Evolutionary conservation across 1,140 invertebrate genomes (phyloP).

Genomic region (Cydia pomonella): DNA sequence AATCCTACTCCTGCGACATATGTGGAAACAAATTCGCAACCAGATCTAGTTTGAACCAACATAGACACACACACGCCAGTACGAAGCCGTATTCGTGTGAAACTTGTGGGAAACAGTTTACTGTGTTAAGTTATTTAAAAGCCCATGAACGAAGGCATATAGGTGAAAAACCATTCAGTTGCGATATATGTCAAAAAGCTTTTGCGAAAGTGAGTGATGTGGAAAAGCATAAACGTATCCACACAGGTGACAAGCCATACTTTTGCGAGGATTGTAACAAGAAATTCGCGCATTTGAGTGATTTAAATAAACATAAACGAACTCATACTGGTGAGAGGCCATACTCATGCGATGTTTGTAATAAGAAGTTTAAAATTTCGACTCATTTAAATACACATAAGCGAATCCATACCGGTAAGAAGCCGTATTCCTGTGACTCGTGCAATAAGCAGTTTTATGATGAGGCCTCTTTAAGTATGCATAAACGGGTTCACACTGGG

Average conservation of each 20-base stretch:
- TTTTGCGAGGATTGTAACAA: neutral
- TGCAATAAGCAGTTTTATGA: neutral
- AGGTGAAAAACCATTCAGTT: neutral
- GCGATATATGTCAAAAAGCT: neutral
- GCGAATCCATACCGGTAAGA: neutral
- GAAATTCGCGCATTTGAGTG: neutral
- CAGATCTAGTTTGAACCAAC: neutral
- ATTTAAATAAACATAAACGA: neutral
- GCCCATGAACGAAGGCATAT: neutral
- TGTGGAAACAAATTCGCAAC: neutral
- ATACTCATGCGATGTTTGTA: neutral
- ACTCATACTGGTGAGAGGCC: neutral
- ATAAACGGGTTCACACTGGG: neutral
- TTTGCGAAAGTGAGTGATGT: neutral
- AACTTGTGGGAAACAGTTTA: conserved; percentile 13
- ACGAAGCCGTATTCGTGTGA: neutral
- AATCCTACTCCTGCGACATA: neutral
- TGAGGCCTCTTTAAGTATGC: neutral
- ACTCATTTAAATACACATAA: neutral
- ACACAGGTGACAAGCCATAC: neutral
- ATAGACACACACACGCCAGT: conserved; percentile 1
- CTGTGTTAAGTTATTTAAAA: neutral
- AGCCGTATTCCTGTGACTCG: neutral
- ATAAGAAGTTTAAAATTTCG: neutral
- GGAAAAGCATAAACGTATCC: neutral